phyloP scores from a whole-genome alignment of 1,140 invertebrate species.

The Chymomyza costata region DNA sequence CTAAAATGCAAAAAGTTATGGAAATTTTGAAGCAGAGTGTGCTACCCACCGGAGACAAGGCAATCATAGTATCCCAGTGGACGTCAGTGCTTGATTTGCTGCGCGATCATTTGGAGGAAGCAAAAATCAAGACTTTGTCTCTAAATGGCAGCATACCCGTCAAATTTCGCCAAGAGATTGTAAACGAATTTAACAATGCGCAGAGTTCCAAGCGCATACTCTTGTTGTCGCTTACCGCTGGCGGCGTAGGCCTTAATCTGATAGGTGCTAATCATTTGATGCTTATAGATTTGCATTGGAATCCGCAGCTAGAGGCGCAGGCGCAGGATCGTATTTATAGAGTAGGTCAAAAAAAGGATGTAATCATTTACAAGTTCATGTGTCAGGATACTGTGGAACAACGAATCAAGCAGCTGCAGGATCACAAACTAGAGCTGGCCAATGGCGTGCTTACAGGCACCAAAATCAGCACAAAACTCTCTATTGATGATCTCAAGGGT shows the following conservation, averaged over 20 bases:
- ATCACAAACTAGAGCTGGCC: slow-evolving; percentile 87
- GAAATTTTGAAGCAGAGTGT: slow-evolving; percentile 78
- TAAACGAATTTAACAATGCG: slow-evolving; percentile 84
- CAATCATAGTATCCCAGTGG: slow-evolving; percentile 93
- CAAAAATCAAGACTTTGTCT: slow-evolving; percentile 77
- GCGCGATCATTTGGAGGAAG: slow-evolving; percentile 77
- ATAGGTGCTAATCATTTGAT: slow-evolving; percentile 93
- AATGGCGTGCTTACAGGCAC: slow-evolving; percentile 84
- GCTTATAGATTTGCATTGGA: slow-evolving; percentile 95
- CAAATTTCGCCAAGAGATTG: slow-evolving; percentile 79
- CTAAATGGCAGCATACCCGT: slow-evolving; percentile 83
- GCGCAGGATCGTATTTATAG: slow-evolving; percentile 94
- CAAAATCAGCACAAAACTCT: slow-evolving; percentile 80
- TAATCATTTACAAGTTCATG: slow-evolving; percentile 92
- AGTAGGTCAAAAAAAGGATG: slow-evolving; percentile 88
- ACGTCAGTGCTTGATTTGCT: slow-evolving; percentile 84
- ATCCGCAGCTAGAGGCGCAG: slow-evolving; percentile 94
- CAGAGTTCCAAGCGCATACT: slow-evolving; percentile 79
- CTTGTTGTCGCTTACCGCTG: slow-evolving; percentile 90
- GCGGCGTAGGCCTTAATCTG: slow-evolving; percentile 93
- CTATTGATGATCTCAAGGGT: slow-evolving; percentile 85
- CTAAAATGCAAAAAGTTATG: slow-evolving; percentile 81
- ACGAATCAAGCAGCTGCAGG: slow-evolving; percentile 86
- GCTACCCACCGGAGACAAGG: slow-evolving; percentile 79
- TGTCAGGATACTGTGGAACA: slow-evolving; percentile 90